phyloP scores from a whole-genome alignment of 2,888 invertebrate genomes.

The Oligia fasciuncula region DNA sequence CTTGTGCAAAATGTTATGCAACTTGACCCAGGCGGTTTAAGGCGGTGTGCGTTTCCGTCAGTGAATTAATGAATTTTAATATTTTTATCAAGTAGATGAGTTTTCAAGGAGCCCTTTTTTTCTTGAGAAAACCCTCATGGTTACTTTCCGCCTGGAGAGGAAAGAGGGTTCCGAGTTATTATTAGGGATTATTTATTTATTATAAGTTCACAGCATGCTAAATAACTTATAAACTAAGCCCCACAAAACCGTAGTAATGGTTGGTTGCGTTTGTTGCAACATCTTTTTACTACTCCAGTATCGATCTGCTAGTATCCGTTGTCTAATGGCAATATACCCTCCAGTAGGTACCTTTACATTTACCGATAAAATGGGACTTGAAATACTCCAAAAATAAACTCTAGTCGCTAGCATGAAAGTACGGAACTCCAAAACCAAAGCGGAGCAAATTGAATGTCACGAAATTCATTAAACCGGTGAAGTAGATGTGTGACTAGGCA shows the following conservation, averaged over 20 bases:
- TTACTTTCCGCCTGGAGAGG: neutral
- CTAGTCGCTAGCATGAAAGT: neutral
- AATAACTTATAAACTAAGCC: too few relatives aligned
- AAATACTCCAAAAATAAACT: neutral
- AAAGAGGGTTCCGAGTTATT: neutral
- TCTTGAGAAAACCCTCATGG: neutral
- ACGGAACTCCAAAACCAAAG: slow-evolving; percentile 49
- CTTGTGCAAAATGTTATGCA: neutral
- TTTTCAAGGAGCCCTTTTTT: neutral
- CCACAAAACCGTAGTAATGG: too few relatives aligned
- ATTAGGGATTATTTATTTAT: too few relatives aligned
- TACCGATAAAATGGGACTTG: neutral
- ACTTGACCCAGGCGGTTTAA: neutral
- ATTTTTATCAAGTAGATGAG: neutral
- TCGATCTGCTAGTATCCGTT: neutral
- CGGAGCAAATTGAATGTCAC: slow-evolving; percentile 63
- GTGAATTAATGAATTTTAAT: neutral
- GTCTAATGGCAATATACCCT: neutral
- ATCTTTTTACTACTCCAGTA: neutral
- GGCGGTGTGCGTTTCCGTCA: neutral
- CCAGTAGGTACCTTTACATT: neutral
- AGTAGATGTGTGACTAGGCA: slow-evolving; percentile 58
- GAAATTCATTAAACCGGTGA: slow-evolving; percentile 63
- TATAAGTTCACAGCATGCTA: too few relatives aligned
- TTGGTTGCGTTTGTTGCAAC: neutral